phyloP scores from a whole-genome alignment of 2,888 invertebrate genomes.

The Chironomus riparius region DNA sequence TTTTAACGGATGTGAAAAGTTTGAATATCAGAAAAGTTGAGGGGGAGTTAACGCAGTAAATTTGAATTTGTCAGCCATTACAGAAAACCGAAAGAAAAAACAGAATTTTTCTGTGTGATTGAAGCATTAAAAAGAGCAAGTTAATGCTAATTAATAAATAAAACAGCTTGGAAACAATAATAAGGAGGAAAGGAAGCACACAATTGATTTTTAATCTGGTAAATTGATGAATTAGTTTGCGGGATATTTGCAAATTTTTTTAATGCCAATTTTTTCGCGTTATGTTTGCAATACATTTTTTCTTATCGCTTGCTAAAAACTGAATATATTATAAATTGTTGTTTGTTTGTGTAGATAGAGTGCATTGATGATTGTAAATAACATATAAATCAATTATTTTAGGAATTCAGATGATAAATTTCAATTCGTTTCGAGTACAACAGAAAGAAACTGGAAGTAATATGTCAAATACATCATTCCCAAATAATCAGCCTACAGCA shows the following conservation, averaged over 20 bases:
- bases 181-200: not conserved
- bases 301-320: not conserved
- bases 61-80: not conserved
- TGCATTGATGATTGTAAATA: no score
- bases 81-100: not conserved
- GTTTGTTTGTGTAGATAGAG: no score
- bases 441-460: no score
- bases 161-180: not conserved
- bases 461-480: not conserved
- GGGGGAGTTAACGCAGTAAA: no score
- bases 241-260: slow-evolving; percentile 8
- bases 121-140: not conserved
- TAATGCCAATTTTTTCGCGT: slow-evolving; percentile 19
- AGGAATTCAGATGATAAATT: not conserved
- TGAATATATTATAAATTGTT: no score
- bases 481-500: not conserved
- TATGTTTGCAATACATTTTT: not conserved
- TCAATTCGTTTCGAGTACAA: not conserved
- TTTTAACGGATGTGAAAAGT: no score
- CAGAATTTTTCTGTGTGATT: not conserved
- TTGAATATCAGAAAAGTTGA: no score
- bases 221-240: not conserved
- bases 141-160: not conserved
- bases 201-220: not conserved
- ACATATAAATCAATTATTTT: not conserved